Evolutionary conservation across 2,888 invertebrate species (phyloP), one percentile per base, ranked within the genome.

Genomic region (Sussaba pulchella): DNA sequence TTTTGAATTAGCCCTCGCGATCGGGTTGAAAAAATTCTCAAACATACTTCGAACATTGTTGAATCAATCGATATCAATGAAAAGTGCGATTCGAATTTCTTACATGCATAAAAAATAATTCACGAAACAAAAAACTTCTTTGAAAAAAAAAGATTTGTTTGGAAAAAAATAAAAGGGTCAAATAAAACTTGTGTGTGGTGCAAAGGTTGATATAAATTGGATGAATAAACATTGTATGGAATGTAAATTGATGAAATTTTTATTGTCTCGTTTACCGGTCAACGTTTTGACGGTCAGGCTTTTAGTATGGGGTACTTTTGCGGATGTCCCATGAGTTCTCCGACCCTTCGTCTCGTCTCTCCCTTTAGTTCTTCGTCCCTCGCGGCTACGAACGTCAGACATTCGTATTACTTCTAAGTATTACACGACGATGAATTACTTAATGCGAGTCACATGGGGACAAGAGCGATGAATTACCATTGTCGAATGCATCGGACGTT

Each of bases 321-420:
- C 85, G 83, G 84, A 86, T 84, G 85, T 87, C 84, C 87, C 85
- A 88, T 89, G 86, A 86, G 89, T 89, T 90, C 85, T 87, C 88
- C 86, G 89, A 89, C 88, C 89, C 79, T 82, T 69, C 78, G 82
- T 82, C 45, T 78, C 64, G 77, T 72, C 43, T 47, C 54, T 47
- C 61, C 31, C 57, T 31, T 6, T 6, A 2, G 31, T 10, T 10
- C n/a, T 43, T n/a, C 43, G 43, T 2, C 43, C 43, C 43, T 12
- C n/a, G n/a, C n/a, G n/a, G n/a, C 12, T 43, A 2, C 31, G 4
- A 31, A 31, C 31, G 45, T 45, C 26, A 36, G 24, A 24, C 66
- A 57, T 73, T 73, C 47, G 67, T 81, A 76, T 72, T 67, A 54
- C 73, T 77, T 54, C 57, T 70, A 75, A 81, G 77, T 83, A 87